Conservation (phyloP, 2,113 vertebrate species). For the Serilophus lunatus region DNA sequence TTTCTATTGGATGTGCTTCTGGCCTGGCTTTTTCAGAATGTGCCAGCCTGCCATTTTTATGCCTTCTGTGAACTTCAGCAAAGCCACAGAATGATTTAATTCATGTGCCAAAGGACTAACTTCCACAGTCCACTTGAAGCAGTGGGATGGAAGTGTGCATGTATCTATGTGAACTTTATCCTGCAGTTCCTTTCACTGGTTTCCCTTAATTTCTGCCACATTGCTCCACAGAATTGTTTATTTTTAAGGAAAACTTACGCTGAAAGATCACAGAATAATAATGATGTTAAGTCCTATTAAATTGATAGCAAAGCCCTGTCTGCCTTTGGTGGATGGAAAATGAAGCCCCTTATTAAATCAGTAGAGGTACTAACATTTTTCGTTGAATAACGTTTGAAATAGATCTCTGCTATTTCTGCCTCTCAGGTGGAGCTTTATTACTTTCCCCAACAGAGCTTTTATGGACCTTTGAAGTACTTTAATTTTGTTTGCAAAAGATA, state of each 20-base stretch:
- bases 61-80: neutral
- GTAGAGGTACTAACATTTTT: neutral
- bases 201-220: neutral
- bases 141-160: neutral
- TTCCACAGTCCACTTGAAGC: neutral
- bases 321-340: neutral
- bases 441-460: neutral
- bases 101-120: neutral
- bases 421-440: neutral
- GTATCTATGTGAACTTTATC: neutral
- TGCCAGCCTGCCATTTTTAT: neutral
- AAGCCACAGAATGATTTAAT: neutral
- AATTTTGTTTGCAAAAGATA: neutral
- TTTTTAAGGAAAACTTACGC: neutral
- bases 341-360: neutral
- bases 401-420: neutral
- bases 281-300: neutral
- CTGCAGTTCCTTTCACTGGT: neutral
- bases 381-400: neutral
- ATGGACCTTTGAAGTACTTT: neutral
- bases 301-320: neutral
- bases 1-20: neutral
- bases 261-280: neutral
- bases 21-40: neutral
- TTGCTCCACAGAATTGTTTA: neutral